phyloP scores from a whole-genome alignment of 2,113 vertebrate species.

The Henicopernis longicauda region DNA sequence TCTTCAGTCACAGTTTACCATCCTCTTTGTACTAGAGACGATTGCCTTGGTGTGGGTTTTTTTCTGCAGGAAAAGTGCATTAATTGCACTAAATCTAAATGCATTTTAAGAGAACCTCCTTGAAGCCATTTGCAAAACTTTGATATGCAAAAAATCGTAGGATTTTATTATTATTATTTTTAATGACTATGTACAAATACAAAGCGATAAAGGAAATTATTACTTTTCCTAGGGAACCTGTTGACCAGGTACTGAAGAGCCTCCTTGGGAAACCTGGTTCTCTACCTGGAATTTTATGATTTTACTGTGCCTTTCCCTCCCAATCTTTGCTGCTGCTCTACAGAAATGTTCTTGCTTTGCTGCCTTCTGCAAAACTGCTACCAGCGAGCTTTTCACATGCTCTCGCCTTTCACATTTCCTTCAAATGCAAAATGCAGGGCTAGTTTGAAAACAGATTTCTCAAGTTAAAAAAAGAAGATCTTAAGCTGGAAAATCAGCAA shows the following conservation, averaged over 20 bases:
- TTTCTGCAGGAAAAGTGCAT: neutral
- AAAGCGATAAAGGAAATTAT: slow-evolving; percentile 4
- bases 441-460: slow-evolving; percentile 29
- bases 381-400: neutral
- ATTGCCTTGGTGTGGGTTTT: neutral
- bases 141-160: neutral
- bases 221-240: slow-evolving; percentile 53
- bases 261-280: neutral
- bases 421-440: neutral
- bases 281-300: neutral
- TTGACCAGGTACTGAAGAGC: slow-evolving; percentile 34
- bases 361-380: slow-evolving; percentile 1
- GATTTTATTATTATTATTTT: neutral
- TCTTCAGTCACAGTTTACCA: neutral
- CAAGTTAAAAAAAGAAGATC: neutral
- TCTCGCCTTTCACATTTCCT: neutral
- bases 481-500: slow-evolving; percentile 32
- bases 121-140: slow-evolving; percentile 45
- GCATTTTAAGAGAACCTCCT: slow-evolving; percentile 18
- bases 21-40: neutral
- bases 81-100: slow-evolving; percentile 24
- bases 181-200: neutral
- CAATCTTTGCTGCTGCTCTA: neutral
- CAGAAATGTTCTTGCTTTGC: neutral
- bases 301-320: neutral